Percentiles rank a stretch among this genome's conserved stretches.
These are phyloP conservation scores for Dermatophagoides farinae DNA, from an alignment of 1,140 invertebrate species.

Conservation along the genomic window DNA sequence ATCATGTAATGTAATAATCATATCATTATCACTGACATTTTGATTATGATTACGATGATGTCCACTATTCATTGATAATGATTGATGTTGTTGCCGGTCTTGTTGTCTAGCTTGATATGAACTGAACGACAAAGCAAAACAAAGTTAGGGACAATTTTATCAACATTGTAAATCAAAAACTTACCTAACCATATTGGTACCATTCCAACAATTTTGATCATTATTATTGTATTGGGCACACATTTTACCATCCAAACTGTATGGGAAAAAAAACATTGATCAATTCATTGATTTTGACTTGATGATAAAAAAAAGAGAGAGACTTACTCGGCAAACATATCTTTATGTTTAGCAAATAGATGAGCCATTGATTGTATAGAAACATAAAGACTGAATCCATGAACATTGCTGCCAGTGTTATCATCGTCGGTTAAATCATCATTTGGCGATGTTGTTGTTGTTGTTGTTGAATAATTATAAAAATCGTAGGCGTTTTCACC, in stretches of 20 bases:
- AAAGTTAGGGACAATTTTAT: too few species aligned
- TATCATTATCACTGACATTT: too few species aligned
- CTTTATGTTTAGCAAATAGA: neutral
- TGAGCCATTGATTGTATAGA: neutral
- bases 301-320: neutral
- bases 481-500: neutral
- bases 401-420: neutral
- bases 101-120: too few species aligned
- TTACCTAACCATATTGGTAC: neutral
- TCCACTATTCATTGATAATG: too few species aligned
- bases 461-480: neutral
- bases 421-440: neutral
- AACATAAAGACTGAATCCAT: neutral
- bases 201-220: neutral
- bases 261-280: neutral
- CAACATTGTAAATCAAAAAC: neutral
- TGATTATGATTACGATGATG: too few species aligned
- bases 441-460: neutral
- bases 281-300: neutral
- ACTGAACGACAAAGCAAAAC: too few species aligned
- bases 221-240: neutral
- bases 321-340: constrained; percentile 6
- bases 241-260: neutral
- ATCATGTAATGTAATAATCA: too few species aligned
- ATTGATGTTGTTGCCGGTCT: too few species aligned